Evolutionary conservation across 1,140 invertebrate genomes (phyloP).

Genomic region (Drosophila sucinea): DNA sequence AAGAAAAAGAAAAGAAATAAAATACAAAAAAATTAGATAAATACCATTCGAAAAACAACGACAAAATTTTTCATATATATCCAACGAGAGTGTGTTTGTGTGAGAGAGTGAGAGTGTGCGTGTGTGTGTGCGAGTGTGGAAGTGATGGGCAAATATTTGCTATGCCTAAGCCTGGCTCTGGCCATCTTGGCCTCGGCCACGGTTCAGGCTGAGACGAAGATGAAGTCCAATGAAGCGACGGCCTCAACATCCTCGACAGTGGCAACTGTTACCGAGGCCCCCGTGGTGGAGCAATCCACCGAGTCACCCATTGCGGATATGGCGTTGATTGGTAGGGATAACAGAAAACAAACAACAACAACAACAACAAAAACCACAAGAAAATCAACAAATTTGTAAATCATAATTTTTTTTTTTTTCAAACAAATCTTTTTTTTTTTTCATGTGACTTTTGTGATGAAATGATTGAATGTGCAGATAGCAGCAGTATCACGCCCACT

Average conservation of each 20-base stretch:
- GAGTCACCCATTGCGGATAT: slow-evolving; percentile 78
- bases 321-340: slow-evolving; percentile 74
- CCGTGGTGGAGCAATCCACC: slow-evolving; percentile 65
- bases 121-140: neutral
- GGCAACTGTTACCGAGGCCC: slow-evolving; percentile 27
- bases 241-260: slow-evolving; percentile 1
- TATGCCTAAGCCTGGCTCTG: slow-evolving; percentile 53
- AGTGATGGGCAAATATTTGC: slow-evolving; percentile 60
- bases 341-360: neutral
- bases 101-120: slow-evolving; percentile 17
- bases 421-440: slow-evolving; percentile 34
- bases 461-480: slow-evolving; percentile 46
- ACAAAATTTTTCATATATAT: neutral
- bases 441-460: slow-evolving; percentile 44
- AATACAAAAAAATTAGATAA: neutral
- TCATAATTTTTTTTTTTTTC: slow-evolving; percentile 47
- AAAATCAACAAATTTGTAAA: slow-evolving; percentile 16
- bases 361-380: neutral
- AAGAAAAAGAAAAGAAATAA: neutral
- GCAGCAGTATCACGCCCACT: slow-evolving; percentile 42
- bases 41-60: neutral
- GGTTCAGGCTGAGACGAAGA: slow-evolving; percentile 20
- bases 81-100: slow-evolving; percentile 20
- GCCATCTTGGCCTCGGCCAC: slow-evolving; percentile 28
- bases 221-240: neutral